phyloP scores from a whole-genome alignment of 2,888 invertebrate genomes.

The Lucinisca nassula region DNA sequence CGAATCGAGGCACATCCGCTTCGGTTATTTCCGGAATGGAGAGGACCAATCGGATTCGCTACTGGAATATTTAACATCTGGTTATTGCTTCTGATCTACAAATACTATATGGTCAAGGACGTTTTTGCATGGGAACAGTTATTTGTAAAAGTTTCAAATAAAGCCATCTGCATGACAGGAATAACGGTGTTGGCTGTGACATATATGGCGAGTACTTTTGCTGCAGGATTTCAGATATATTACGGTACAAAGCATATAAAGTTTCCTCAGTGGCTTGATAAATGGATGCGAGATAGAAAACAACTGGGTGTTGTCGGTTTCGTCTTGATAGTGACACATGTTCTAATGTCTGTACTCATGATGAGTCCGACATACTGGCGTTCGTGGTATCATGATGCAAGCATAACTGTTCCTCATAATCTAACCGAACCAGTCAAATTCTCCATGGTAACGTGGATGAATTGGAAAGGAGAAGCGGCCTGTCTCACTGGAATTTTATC shows the following conservation, averaged over 20 bases:
- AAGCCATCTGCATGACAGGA: slow-evolving; percentile 82
- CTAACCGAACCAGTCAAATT: slow-evolving; percentile 59
- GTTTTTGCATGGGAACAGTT: slow-evolving; percentile 80
- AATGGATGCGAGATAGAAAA: slow-evolving; percentile 80
- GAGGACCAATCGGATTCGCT: slow-evolving; percentile 75
- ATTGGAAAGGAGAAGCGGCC: slow-evolving; percentile 82
- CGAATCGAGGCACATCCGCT: slow-evolving; percentile 79
- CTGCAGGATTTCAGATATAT: slow-evolving; percentile 75
- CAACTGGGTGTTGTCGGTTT: slow-evolving; percentile 82
- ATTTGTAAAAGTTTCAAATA: slow-evolving; percentile 81
- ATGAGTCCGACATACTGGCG: slow-evolving; percentile 81
- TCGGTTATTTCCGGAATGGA: slow-evolving; percentile 80
- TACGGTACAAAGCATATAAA: slow-evolving; percentile 82
- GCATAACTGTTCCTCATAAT: slow-evolving; percentile 70
- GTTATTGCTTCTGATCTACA: slow-evolving; percentile 77
- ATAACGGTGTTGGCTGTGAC: slow-evolving; percentile 80
- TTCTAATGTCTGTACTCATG: slow-evolving; percentile 78
- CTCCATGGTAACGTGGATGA: slow-evolving; percentile 76
- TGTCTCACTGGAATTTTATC: slow-evolving; percentile 78
- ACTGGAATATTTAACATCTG: slow-evolving; percentile 80
- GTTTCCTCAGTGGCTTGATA: slow-evolving; percentile 82
- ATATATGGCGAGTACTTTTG: slow-evolving; percentile 82
- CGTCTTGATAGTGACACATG: slow-evolving; percentile 76
- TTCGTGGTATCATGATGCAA: slow-evolving; percentile 76
- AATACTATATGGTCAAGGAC: slow-evolving; percentile 77